These are phyloP conservation scores for Brachynemurus nebulosus DNA, from an alignment of 2,888 invertebrate species.

Conservation along the genomic window DNA sequence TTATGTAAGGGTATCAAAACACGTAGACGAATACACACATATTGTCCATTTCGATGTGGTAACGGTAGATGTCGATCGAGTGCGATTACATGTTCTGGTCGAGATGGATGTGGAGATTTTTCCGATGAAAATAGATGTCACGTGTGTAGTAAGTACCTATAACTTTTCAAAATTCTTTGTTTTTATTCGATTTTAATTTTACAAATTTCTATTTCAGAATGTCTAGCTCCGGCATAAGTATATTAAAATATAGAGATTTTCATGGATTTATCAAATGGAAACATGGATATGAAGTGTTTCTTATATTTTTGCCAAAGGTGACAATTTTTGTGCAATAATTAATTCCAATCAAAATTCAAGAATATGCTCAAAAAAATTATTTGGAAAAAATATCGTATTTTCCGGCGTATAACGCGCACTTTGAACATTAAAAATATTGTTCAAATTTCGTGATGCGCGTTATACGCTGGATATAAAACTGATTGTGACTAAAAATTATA, in stretches of 20 bases:
- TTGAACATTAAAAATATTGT: no score
- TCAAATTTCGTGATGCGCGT: no score
- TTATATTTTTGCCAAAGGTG: no score
- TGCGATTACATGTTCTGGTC: constrained; percentile 78
- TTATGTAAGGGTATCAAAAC: constrained; percentile 44
- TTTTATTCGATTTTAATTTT: constrained; percentile 1
- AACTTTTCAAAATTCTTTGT: not conserved
- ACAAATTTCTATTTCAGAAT: constrained; percentile 33
- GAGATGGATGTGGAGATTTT: constrained; percentile 84
- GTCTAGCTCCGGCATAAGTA: constrained; percentile 33
- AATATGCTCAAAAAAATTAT: no score
- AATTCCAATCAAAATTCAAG: no score
- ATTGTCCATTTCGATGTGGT: constrained; percentile 72
- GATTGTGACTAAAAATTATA: no score
- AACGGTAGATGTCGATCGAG: constrained; percentile 81
- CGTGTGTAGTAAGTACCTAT: constrained; percentile 65
- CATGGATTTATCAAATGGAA: not conserved
- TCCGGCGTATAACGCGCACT: no score
- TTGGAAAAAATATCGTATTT: no score
- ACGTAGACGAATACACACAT: constrained; percentile 35
- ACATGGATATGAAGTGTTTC: not conserved
- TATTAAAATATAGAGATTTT: not conserved
- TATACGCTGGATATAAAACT: no score
- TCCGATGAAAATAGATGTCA: constrained; percentile 74
- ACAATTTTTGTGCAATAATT: no score